phyloP scores from a whole-genome alignment of 1,140 invertebrate genomes.

The Pachyrhynchus sulphureomaculatus region DNA sequence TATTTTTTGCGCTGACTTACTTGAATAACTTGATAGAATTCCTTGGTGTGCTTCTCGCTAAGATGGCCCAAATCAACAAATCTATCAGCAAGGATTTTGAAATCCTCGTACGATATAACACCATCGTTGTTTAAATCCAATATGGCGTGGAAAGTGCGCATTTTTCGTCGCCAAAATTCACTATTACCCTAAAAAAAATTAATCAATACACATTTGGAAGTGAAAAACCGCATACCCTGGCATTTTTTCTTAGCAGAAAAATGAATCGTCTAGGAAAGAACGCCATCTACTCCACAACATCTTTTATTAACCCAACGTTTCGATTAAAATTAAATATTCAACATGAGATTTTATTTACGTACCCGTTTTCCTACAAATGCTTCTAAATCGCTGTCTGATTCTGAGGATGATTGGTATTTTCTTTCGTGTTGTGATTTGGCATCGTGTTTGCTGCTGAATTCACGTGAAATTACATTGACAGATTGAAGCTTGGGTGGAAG shows the following conservation, averaged over 20 bases:
- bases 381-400: conserved; percentile 46
- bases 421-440: conserved; percentile 27
- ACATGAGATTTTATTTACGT: too few species aligned
- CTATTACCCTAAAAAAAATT: conserved; percentile 66
- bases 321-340: too few species aligned
- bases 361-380: conserved; percentile 43
- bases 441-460: conserved; percentile 23
- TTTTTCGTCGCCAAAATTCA: conserved; percentile 86
- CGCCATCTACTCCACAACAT: too few species aligned
- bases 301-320: too few species aligned
- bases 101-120: conserved; percentile 80
- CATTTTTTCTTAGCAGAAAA: too few species aligned
- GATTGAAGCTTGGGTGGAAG: neutral
- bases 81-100: conserved; percentile 68
- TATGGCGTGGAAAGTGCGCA: conserved; percentile 79
- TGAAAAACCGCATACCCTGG: too few species aligned
- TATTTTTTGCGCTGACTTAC: conserved; percentile 55
- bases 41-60: conserved; percentile 59
- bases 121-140: conserved; percentile 83
- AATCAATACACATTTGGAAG: too few species aligned
- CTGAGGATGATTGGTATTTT: conserved; percentile 39
- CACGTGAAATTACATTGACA: neutral
- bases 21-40: conserved; percentile 67
- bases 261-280: too few species aligned
- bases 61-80: conserved; percentile 74